Evolutionary conservation across 2,797 vertebrate species (phyloP), one percentile per base, ranked within the genome.

Genomic region (Enteromius fasciolatus): DNA sequence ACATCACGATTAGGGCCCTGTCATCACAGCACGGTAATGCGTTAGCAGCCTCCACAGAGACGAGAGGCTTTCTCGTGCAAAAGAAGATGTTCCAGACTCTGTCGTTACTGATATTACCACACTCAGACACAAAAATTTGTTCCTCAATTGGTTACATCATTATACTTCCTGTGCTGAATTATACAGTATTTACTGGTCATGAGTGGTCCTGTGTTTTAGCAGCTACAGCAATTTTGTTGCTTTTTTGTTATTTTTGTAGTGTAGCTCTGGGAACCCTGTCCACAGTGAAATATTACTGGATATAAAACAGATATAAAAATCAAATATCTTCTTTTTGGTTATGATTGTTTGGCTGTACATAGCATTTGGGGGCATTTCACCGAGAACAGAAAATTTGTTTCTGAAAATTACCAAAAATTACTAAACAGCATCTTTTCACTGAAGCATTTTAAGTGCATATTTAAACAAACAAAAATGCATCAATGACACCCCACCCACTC

Each of bases 401-500:
- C 31, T 66, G 31, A n/a, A n/a, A n/a, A n/a, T n/a, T n/a, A n/a
- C n/a, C n/a, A n/a, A 68, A n/a, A 68, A 23, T 7, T 3, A 12
- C 8, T 50, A 31, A 31, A 72, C 46, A 20, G 28, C 46, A 23
- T 39, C 0, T 23, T 54, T 54, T 20, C 31, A 57, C 12, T 39
- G 12, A 36, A 52, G 28, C 1, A 36, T 18, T 72, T 31, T 50
- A n/a, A 61, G 1, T 57, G 33, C n/a, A 17, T 54, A 31, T 75
- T 75, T 17, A 2, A 39, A n/a, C 31, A 61, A 76, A 44, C 0
- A 8, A 41, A 76, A 76, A n/a, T 20, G 36, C 20, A 17, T 36
- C 39, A 57, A 75, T 59, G 15, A 11, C 5, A 77, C 20, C 23
- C 17, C 39, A 46, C 33, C 67, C 76, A 20, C 41, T 77, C 81